Percentiles rank a stretch among this genome's conserved stretches.
Conservation (phyloP, 2,888 invertebrate genomes). For the Phengaris arion region DNA sequence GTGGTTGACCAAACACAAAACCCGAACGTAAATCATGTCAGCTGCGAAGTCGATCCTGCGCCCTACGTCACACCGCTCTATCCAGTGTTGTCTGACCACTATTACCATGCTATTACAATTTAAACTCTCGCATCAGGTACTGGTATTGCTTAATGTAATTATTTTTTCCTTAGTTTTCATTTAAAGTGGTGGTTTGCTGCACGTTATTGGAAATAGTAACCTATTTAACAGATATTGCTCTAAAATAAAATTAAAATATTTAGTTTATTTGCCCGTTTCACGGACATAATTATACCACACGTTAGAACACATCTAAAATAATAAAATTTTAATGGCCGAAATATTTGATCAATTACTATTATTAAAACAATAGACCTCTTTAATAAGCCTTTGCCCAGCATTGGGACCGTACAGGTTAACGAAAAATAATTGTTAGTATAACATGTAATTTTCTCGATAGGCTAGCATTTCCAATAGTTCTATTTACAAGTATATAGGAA, state of each 20-base stretch:
- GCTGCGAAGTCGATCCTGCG: slow-evolving; percentile 38
- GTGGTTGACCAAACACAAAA: slow-evolving; percentile 38
- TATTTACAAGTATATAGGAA: slow-evolving; percentile 29
- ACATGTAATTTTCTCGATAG: background rate
- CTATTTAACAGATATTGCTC: background rate
- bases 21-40: slow-evolving; percentile 36
- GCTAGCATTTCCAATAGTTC: slow-evolving; percentile 8
- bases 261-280: background rate
- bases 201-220: slow-evolving; percentile 42
- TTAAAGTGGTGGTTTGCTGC: slow-evolving; percentile 56
- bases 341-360: background rate
- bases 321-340: background rate
- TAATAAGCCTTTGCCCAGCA: no score
- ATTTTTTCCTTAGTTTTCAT: slow-evolving; percentile 55
- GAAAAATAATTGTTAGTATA: background rate
- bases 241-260: background rate
- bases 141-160: slow-evolving; percentile 76
- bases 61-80: slow-evolving; percentile 37
- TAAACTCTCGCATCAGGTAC: slow-evolving; percentile 68
- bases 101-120: slow-evolving; percentile 64
- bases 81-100: slow-evolving; percentile 54
- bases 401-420: background rate
- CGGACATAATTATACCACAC: no score
- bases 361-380: background rate
- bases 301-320: background rate